A percentile compares a stretch with the other conserved stretches of the same genome.
These are phyloP conservation scores for Aphelocoma californica DNA, from an alignment of 2,797 vertebrate species.

Conservation along the genomic window DNA sequence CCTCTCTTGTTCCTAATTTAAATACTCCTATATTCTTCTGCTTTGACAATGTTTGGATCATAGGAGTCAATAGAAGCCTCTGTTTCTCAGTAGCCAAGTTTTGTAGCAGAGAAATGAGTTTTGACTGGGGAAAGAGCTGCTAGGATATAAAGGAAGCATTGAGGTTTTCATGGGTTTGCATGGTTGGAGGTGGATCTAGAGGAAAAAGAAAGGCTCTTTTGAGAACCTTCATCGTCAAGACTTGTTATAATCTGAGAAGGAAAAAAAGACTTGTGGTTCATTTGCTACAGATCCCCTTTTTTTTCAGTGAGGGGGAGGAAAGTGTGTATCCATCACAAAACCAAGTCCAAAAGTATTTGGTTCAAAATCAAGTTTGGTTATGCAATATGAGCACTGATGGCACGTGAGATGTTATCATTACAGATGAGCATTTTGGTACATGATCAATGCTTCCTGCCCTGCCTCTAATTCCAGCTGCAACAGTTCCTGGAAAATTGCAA, in stretches of 20 bases:
- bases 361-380: neutral
- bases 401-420: neutral
- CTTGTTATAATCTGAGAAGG: neutral
- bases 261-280: neutral
- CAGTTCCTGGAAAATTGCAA: neutral
- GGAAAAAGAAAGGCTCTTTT: neutral
- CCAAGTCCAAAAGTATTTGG: neutral
- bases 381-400: neutral
- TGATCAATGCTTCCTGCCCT: neutral
- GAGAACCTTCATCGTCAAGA: neutral
- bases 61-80: neutral
- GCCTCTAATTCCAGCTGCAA: neutral
- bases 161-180: neutral
- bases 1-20: neutral
- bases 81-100: neutral
- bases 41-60: neutral
- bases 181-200: neutral
- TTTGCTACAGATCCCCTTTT: neutral
- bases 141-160: neutral
- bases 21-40: neutral
- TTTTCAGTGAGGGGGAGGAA: neutral
- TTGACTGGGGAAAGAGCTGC: neutral
- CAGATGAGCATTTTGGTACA: neutral
- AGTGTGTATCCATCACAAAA: neutral
- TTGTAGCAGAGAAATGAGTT: neutral